These are phyloP conservation scores for Calliphora vomitoria DNA, from an alignment of 2,888 invertebrate species.

Conservation along the genomic window DNA sequence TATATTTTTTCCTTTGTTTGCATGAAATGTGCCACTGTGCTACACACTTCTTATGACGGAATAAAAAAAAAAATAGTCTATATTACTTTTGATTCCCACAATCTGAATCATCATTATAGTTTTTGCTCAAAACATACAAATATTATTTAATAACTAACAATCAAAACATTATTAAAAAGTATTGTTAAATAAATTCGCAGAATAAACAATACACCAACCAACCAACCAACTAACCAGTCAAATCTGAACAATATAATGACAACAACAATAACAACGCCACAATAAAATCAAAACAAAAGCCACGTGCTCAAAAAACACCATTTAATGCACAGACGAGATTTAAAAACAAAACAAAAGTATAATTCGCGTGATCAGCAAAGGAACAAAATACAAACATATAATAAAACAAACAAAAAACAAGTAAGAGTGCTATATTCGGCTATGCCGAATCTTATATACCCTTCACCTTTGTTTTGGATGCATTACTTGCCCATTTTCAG, in stretches of 20 bases:
- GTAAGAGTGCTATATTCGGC: too few species aligned
- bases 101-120: conserved; percentile 23
- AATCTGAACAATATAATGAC: conserved; percentile 39
- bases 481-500: too few species aligned
- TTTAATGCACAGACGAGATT: conserved; percentile 20
- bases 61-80: too few species aligned
- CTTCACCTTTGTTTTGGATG: too few species aligned
- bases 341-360: conserved; percentile 26
- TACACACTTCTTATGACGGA: too few species aligned
- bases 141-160: conserved; percentile 64
- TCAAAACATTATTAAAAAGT: conserved; percentile 72
- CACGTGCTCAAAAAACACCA: conserved; percentile 67
- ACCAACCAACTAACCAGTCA: not conserved
- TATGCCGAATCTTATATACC: too few species aligned
- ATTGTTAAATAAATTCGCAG: conserved; percentile 65
- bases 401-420: too few species aligned
- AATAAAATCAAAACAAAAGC: conserved; percentile 70
- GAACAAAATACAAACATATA: conserved; percentile 7
- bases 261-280: conserved; percentile 33
- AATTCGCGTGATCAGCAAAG: conserved; percentile 73
- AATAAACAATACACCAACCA: conserved; percentile 54
- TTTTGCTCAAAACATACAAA: not conserved
- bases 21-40: too few species aligned
- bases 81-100: conserved; percentile 40
- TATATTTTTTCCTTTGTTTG: too few species aligned